These are phyloP conservation scores for Leptinotarsa tumamoca DNA, from an alignment of 2,888 invertebrate genomes.

Conservation along the genomic window DNA sequence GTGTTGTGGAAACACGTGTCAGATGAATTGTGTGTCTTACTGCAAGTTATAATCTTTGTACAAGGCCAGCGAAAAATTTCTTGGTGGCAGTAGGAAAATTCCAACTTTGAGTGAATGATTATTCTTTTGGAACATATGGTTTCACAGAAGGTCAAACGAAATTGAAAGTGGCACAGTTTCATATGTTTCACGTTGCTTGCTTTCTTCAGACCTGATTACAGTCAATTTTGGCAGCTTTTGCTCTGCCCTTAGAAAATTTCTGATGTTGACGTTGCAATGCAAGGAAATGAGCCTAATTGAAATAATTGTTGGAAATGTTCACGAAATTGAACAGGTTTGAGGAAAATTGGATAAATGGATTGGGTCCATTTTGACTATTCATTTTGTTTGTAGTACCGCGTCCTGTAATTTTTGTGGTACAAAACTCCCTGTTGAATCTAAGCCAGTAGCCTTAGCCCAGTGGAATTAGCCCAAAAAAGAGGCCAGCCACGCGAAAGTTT, in stretches of 20 bases:
- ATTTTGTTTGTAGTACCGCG: too few relatives aligned
- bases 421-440: too few relatives aligned
- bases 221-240: background rate
- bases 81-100: constrained; percentile 5
- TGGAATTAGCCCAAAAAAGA: too few relatives aligned
- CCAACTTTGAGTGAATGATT: background rate
- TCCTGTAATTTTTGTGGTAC: too few relatives aligned
- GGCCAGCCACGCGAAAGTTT: too few relatives aligned
- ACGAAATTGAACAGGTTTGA: too few relatives aligned
- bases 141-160: background rate
- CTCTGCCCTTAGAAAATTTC: background rate
- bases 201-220: background rate
- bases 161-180: constrained; percentile 6
- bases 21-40: background rate
- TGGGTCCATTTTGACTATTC: too few relatives aligned
- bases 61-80: background rate
- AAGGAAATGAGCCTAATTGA: too few relatives aligned
- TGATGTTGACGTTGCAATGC: background rate
- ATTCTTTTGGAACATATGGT: constrained; percentile 4
- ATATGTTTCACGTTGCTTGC: constrained; percentile 12
- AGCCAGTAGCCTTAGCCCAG: too few relatives aligned
- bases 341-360: too few relatives aligned
- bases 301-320: too few relatives aligned
- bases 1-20: background rate
- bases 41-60: constrained; percentile 5